Conservation (phyloP, 2,797 vertebrate genomes). For the Platalea minor region DNA sequence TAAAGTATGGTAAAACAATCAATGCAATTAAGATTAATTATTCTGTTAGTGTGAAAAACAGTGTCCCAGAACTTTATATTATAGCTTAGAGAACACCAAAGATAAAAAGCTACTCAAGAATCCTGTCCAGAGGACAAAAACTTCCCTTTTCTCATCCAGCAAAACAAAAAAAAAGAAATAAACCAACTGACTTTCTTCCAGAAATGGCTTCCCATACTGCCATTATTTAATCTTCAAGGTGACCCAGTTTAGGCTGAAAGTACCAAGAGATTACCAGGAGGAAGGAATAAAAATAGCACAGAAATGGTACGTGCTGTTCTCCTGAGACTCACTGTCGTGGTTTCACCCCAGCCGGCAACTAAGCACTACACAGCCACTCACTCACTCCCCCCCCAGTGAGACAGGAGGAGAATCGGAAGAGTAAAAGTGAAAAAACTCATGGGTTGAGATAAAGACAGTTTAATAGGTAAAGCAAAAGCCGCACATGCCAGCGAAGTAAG, state of each 20-base stretch:
- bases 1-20: background rate
- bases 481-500: background rate
- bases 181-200: background rate
- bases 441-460: background rate
- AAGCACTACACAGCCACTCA: background rate
- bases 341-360: background rate
- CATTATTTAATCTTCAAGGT: conserved; percentile 11
- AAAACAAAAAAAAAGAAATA: background rate
- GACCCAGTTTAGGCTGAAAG: background rate
- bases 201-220: background rate
- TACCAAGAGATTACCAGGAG: conserved; percentile 4
- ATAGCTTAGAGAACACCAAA: background rate
- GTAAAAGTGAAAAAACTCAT: background rate
- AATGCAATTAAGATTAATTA: background rate
- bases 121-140: background rate
- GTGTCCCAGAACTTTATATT: background rate
- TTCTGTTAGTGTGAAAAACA: background rate
- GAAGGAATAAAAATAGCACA: conserved; percentile 37
- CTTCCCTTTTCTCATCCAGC: background rate
- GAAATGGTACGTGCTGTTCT: background rate
- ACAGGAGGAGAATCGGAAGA: background rate
- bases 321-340: background rate
- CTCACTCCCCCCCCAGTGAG: background rate
- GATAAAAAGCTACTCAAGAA: background rate
- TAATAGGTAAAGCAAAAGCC: background rate